These are phyloP conservation scores for Amitus sp. DNA, from an alignment of 2,888 invertebrate species.

Conservation along the genomic window DNA sequence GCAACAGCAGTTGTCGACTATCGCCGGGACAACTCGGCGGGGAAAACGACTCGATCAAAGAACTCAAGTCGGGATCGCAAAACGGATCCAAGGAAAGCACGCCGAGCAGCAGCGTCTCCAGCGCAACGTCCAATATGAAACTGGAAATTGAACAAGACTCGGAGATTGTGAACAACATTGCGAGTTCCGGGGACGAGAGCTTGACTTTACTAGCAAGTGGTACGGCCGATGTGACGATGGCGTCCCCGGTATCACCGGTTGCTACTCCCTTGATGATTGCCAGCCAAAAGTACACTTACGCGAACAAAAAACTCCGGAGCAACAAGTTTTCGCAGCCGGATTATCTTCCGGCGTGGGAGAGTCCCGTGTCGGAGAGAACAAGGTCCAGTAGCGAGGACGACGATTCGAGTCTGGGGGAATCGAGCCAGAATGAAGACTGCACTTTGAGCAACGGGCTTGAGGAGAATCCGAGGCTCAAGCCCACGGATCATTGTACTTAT, in stretches of 20 bases:
- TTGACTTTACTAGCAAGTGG: slow-evolving; percentile 52
- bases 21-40: slow-evolving; percentile 48
- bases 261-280: slow-evolving; percentile 58
- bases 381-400: slow-evolving; percentile 58
- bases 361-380: slow-evolving; percentile 58
- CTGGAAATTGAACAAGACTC: slow-evolving; percentile 58
- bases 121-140: slow-evolving; percentile 43
- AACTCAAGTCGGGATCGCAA: slow-evolving; percentile 46
- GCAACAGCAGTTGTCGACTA: slow-evolving; percentile 50
- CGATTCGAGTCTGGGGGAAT: slow-evolving; percentile 54
- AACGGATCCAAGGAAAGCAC: slow-evolving; percentile 59
- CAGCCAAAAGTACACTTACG: slow-evolving; percentile 60
- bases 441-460: slow-evolving; percentile 55
- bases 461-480: slow-evolving; percentile 42
- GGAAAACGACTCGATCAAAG: slow-evolving; percentile 28
- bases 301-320: slow-evolving; percentile 57
- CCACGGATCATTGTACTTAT: slow-evolving; percentile 47
- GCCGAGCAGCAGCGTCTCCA: slow-evolving; percentile 55
- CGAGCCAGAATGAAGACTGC: slow-evolving; percentile 55
- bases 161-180: slow-evolving; percentile 55
- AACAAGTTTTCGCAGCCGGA: slow-evolving; percentile 54
- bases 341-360: slow-evolving; percentile 57
- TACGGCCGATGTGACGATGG: slow-evolving; percentile 57
- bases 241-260: slow-evolving; percentile 58
- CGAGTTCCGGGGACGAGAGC: slow-evolving; percentile 60